These are phyloP conservation scores for Nannospalax galili DNA, from an alignment of 2,113 vertebrate species.

Conservation along the genomic window DNA sequence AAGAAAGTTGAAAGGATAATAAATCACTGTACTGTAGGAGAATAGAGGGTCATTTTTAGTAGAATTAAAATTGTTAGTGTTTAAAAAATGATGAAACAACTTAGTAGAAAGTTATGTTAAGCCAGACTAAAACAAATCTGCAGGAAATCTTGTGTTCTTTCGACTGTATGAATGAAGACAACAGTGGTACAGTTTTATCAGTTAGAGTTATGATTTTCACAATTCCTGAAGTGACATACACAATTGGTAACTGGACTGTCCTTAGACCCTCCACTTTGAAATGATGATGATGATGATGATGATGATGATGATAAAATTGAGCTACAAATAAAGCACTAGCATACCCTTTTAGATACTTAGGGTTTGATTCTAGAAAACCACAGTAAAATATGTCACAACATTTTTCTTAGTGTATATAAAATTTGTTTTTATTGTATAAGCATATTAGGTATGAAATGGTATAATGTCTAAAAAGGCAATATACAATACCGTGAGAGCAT, in stretches of 20 bases:
- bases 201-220: background rate
- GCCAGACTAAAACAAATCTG: background rate
- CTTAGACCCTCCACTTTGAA: background rate
- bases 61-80: conserved; percentile 19
- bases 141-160: background rate
- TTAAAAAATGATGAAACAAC: background rate
- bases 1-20: background rate
- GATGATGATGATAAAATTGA: background rate
- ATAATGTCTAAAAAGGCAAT: background rate
- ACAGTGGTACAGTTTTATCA: background rate
- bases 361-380: background rate
- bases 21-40: background rate
- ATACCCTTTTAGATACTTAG: background rate
- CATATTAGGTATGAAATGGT: background rate
- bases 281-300: background rate
- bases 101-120: background rate
- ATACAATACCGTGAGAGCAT: background rate
- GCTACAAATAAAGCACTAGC: background rate
- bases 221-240: background rate
- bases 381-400: background rate
- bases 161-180: background rate
- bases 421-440: background rate
- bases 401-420: background rate
- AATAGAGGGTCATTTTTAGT: background rate
- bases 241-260: background rate